Conservation (phyloP, 1,140 invertebrate species). For the Scaptodrosophila lebanonensis region DNA sequence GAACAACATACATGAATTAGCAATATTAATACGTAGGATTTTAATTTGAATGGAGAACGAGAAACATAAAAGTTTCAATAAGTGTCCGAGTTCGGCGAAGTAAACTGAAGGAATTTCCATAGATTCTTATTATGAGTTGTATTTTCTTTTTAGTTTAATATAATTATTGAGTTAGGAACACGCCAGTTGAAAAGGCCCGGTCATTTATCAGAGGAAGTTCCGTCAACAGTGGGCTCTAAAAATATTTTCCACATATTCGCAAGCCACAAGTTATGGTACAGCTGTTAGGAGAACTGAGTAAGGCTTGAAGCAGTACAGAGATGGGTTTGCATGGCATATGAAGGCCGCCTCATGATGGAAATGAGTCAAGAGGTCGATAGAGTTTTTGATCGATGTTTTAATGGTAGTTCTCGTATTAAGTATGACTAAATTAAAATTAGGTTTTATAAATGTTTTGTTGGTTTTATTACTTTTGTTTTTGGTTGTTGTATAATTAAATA, state of each 20-base stretch:
- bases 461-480: conserved; percentile 47
- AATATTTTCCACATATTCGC: not conserved
- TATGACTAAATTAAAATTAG: conserved; percentile 68
- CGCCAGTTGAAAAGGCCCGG: too few species aligned
- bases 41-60: too few species aligned
- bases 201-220: too few species aligned
- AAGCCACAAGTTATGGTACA: too few species aligned
- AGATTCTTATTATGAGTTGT: too few species aligned
- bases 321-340: conserved; percentile 17
- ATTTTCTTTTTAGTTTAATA: too few species aligned
- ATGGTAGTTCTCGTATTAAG: conserved; percentile 14
- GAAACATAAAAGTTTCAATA: too few species aligned
- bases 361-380: conserved; percentile 40
- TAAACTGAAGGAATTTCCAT: too few species aligned
- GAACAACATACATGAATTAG: conserved; percentile 35
- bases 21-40: too few species aligned
- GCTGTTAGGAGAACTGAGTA: conserved; percentile 53
- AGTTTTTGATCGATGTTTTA: conserved; percentile 26
- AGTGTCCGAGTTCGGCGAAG: too few species aligned
- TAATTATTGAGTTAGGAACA: too few species aligned
- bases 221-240: conserved; percentile 7
- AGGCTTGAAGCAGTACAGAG: conserved; percentile 49
- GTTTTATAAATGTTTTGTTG: conserved; percentile 43
- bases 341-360: conserved; percentile 14
- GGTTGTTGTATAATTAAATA: conserved; percentile 64